Percentiles rank a stretch among this genome's conserved stretches.
phyloP scores from a whole-genome alignment of 2,797 vertebrate species.

The Ctenosaura bakeri region DNA sequence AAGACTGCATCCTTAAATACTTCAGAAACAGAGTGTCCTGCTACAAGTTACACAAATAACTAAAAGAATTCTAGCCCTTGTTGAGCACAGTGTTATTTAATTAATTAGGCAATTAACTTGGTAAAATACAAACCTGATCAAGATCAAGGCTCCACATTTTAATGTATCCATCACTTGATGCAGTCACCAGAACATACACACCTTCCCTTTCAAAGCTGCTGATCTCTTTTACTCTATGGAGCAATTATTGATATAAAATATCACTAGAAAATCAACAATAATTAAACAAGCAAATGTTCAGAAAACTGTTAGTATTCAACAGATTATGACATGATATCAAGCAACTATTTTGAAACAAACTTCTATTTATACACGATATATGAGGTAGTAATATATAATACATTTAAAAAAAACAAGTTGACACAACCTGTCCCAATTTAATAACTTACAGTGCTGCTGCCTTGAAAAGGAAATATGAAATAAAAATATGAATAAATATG shows the following conservation, averaged over 20 bases:
- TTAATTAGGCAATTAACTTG: background rate
- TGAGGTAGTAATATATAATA: background rate
- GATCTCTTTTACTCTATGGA: conserved; percentile 90
- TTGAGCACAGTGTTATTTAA: conserved; percentile 17
- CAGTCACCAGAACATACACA: conserved; percentile 88
- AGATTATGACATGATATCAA: background rate
- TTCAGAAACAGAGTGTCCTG: background rate
- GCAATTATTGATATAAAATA: conserved; percentile 46
- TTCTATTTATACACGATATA: background rate
- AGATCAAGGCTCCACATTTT: conserved; percentile 92
- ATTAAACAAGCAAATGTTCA: conserved; percentile 11
- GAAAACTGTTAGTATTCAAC: background rate
- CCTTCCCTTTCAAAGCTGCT: conserved; percentile 86
- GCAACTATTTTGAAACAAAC: conserved; percentile 7
- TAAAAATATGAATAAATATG: no score
- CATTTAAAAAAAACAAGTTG: background rate
- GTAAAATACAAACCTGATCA: conserved; percentile 82
- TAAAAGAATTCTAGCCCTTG: background rate
- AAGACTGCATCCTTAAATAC: background rate
- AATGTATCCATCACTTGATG: conserved; percentile 96
- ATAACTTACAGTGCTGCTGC: background rate
- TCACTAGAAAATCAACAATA: conserved; percentile 25
- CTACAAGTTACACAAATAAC: background rate
- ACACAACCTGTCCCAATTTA: background rate
- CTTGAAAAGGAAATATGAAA: background rate